phyloP scores from a whole-genome alignment of 2,113 vertebrate genomes.

The Leucopsar rothschildi region DNA sequence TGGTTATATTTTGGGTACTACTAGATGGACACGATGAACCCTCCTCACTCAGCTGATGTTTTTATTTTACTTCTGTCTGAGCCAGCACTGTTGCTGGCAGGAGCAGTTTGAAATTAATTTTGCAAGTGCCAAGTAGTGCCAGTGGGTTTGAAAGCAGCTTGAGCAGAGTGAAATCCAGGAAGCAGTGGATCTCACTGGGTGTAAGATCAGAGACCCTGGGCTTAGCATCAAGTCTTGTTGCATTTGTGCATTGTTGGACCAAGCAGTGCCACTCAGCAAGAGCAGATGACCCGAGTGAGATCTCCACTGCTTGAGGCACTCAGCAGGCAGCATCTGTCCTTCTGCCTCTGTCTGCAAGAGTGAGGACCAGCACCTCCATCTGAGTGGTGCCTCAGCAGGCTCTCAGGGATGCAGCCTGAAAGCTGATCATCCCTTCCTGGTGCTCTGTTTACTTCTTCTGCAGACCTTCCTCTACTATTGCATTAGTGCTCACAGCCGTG shows the following conservation, averaged over 20 bases:
- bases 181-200: background rate
- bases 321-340: background rate
- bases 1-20: background rate
- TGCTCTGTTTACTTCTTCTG: background rate
- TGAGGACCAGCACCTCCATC: background rate
- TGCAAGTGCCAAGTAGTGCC: background rate
- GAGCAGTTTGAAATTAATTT: background rate
- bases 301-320: background rate
- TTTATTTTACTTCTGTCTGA: background rate
- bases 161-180: background rate
- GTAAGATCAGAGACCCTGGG: background rate
- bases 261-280: background rate
- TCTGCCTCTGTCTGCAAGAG: background rate
- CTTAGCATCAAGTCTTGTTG: background rate
- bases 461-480: background rate
- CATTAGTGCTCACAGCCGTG: accelerated
- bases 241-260: background rate
- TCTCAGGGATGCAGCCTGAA: background rate
- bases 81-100: background rate
- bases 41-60: background rate
- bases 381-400: background rate
- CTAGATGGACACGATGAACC: background rate
- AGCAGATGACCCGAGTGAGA: background rate
- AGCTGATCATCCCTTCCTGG: background rate
- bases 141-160: background rate